phyloP scores from a whole-genome alignment of 2,113 vertebrate genomes.

The Hippopotamus amphibius region DNA sequence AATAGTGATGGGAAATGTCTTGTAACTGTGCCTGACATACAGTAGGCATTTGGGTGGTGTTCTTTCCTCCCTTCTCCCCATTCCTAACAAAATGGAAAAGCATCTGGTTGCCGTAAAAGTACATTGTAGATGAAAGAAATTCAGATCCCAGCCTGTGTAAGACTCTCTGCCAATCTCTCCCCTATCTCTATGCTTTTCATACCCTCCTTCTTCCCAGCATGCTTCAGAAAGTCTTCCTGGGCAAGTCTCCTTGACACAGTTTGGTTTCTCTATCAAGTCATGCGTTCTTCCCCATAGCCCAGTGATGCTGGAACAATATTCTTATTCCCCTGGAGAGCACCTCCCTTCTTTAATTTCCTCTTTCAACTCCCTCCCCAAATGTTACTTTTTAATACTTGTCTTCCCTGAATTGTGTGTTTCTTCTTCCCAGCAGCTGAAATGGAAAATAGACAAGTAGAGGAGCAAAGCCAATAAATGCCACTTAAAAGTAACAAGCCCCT shows the following conservation, averaged over 20 bases:
- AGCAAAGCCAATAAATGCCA: background rate
- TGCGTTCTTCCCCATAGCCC: slow-evolving; percentile 13
- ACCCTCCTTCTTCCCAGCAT: background rate
- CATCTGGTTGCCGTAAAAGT: background rate
- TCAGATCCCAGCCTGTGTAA: background rate
- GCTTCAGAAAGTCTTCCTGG: background rate
- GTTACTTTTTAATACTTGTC: background rate
- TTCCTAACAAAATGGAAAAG: slow-evolving; percentile 31
- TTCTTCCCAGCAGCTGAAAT: slow-evolving; percentile 24
- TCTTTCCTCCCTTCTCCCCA: background rate
- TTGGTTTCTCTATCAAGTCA: slow-evolving; percentile 39
- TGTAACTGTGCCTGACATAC: background rate
- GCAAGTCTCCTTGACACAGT: slow-evolving; percentile 45
- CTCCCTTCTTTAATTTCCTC: slow-evolving; percentile 28
- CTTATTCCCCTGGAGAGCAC: slow-evolving; percentile 9
- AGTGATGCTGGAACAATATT: background rate
- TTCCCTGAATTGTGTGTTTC: background rate
- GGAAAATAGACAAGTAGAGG: background rate
- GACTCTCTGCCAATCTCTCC: background rate
- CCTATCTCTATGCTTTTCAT: background rate
- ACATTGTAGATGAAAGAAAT: background rate
- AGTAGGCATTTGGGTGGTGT: background rate
- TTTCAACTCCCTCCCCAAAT: background rate
- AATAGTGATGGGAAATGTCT: background rate
- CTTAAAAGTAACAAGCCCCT: background rate